Evolutionary conservation across 2,113 vertebrate genomes (phyloP), one percentile per base, ranked within the genome.

Genomic region (Pedionomus torquatus): DNA sequence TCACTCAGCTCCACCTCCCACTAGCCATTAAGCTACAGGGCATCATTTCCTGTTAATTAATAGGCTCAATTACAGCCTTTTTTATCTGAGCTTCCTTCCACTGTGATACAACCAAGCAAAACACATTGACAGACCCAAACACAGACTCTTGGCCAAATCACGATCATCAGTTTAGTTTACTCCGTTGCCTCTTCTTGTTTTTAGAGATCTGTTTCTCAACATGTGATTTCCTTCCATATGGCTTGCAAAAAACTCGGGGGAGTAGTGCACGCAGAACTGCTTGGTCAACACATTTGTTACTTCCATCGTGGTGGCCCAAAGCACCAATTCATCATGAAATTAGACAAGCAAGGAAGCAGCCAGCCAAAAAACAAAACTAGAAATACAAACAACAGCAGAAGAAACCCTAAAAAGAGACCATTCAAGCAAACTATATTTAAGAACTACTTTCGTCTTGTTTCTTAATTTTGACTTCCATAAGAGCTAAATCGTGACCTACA

Each of bases 41-140:
- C 61, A 92, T 28, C 24, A 39, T 95, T 76, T 79, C 79, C 72
- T 57, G 9, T 24, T 90, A 87, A 95, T 91, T 94, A 94, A 87
- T 23, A 49, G 44, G 17, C 52, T 76, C 52, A 52, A 35, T 87
- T 87, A 75, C 44, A 54, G 17, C 5, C 12, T 84, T 84, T 85
- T 82, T 18, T 7, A 52, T 28, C 52, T 51, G 55, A 80, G 30
- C 33, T 55, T 85, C 63, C 19, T 83, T 89, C 24, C 60, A 20
- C 20, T 23, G 17, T 2, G 0, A 55, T 37, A 80, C 17, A 78
- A 55, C 33, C 28, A 63, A 84, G 80, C 10, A 26, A 86, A 96
- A 75, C 9, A 13, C 49, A 43, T 41, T 1, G 28, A 54, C 7
- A 78, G 71, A 52, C 68, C 35, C 43, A 71, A 83, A 71, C 7